These are phyloP conservation scores for Progne subis DNA, from an alignment of 2,113 vertebrate species.

Conservation along the genomic window DNA sequence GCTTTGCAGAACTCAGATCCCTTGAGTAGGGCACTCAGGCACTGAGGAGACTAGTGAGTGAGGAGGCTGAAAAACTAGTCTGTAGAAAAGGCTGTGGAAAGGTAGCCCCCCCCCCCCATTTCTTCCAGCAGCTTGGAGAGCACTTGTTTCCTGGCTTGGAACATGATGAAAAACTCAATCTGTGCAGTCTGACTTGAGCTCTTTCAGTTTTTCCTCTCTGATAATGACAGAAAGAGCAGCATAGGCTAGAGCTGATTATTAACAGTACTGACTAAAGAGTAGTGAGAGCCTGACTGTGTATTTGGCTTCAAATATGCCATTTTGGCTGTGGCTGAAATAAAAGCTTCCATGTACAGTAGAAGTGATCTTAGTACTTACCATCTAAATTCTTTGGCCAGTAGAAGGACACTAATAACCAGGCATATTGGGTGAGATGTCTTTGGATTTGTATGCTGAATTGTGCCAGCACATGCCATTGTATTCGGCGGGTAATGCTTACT, in stretches of 20 bases:
- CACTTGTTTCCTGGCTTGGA: neutral
- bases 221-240: neutral
- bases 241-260: neutral
- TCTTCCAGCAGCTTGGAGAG: neutral
- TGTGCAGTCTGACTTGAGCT: neutral
- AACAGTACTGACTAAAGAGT: neutral
- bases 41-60: neutral
- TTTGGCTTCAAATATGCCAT: neutral
- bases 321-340: neutral
- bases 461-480: neutral
- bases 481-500: accelerated
- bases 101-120: neutral
- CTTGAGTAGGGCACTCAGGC: neutral
- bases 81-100: neutral
- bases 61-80: neutral
- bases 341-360: neutral
- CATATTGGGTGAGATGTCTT: neutral
- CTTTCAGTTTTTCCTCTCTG: neutral
- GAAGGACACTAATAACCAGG: neutral
- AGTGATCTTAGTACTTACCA: neutral
- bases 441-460: neutral
- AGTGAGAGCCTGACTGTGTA: neutral
- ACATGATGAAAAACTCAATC: neutral
- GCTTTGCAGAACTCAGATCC: neutral
- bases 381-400: neutral